These are phyloP conservation scores for Motacilla alba DNA, from an alignment of 2,113 vertebrate genomes.

Conservation along the genomic window DNA sequence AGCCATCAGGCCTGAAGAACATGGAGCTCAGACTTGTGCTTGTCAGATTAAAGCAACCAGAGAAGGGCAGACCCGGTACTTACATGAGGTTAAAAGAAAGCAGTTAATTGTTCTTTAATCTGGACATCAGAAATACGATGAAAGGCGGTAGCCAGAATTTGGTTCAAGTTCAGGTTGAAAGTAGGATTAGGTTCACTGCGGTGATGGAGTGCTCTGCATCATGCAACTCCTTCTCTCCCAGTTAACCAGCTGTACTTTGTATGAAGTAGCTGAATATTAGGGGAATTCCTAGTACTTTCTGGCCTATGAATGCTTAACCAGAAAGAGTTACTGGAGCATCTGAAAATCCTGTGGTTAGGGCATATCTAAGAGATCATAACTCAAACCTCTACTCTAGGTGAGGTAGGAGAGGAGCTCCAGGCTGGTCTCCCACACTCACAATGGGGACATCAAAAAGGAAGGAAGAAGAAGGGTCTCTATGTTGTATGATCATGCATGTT, in stretches of 20 bases:
- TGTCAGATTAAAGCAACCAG: background rate
- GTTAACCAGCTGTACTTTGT: background rate
- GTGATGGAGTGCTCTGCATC: background rate
- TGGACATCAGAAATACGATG: constrained; percentile 7
- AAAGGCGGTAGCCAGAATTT: background rate
- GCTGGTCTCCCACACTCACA: background rate
- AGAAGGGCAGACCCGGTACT: background rate
- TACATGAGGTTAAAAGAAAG: background rate
- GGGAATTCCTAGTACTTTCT: constrained; percentile 22
- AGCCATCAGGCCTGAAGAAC: background rate
- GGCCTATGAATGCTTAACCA: background rate
- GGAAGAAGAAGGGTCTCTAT: background rate
- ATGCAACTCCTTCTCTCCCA: background rate
- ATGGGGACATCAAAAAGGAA: background rate
- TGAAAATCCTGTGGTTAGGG: background rate
- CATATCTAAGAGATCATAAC: background rate
- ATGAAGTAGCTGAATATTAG: background rate
- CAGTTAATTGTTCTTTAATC: background rate
- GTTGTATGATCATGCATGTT: background rate
- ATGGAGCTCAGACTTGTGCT: background rate
- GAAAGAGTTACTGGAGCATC: background rate
- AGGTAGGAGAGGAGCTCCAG: background rate
- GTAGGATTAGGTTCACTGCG: background rate
- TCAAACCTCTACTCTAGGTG: background rate
- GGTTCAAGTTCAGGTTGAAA: background rate